Conservation (phyloP, 2,113 vertebrate species). For the Oryzias melastigma region DNA sequence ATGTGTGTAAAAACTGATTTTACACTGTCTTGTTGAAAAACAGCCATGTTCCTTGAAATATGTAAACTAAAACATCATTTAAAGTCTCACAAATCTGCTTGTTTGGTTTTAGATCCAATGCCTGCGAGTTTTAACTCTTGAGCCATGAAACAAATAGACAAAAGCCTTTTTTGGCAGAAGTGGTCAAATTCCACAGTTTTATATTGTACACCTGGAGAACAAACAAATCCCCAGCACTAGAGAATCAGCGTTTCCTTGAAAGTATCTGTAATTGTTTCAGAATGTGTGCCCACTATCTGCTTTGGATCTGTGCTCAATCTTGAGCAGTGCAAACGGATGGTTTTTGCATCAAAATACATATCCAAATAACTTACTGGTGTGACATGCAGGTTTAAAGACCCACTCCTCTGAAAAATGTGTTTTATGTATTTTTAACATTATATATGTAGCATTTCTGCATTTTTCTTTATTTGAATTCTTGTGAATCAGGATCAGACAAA, state of each 20-base stretch:
- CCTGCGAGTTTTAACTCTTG: not conserved
- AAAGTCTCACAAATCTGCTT: not conserved
- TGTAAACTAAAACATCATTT: too few species aligned
- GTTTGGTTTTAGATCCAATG: not conserved
- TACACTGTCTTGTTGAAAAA: too few species aligned
- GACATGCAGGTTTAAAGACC: constrained; percentile 32
- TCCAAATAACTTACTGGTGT: constrained; percentile 51
- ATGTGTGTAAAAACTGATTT: too few species aligned
- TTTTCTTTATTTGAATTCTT: too few species aligned
- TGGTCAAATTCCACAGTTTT: constrained; percentile 1
- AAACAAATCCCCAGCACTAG: constrained; percentile 22
- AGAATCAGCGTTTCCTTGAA: constrained; percentile 46
- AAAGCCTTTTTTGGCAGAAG: not conserved
- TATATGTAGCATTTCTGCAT: too few species aligned
- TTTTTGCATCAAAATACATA: constrained; percentile 61
- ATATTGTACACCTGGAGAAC: not conserved
- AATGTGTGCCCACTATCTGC: constrained; percentile 43
- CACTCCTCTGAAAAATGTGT: constrained; percentile 39
- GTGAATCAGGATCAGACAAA: too few species aligned
- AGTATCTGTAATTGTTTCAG: constrained; percentile 10
- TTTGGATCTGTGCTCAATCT: constrained; percentile 51
- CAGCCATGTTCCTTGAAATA: too few species aligned
- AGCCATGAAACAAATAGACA: not conserved
- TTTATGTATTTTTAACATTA: constrained; percentile 25
- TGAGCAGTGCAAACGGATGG: constrained; percentile 35